Base-by-base conservation (phyloP, 2,888 invertebrate species). In the Octonoba sinensis region DNA sequence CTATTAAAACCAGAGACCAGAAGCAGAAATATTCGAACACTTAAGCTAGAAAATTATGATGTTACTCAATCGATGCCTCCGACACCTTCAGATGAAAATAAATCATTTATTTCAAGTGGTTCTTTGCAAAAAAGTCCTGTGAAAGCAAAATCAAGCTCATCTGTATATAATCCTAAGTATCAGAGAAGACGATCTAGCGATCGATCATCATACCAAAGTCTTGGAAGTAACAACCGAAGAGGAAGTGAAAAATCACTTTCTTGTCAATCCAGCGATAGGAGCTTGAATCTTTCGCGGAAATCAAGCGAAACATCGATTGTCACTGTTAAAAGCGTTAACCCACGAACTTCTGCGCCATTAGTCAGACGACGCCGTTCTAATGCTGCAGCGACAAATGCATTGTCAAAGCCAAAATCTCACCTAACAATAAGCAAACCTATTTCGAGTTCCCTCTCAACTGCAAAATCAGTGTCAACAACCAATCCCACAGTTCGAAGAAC, bases 1-100 rank as follows among this genome's bases (percentile, higher is more conserved):
- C 87, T 92, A 84, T 89, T 91, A 87, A 87, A 90, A 87, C 86
- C 90, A 84, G 83, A 89, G 83, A 88, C 90, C 20, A 88, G 87
- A 57, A 62, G 11, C 36, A 36, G 36, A 36, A 89, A 89, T 84
- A 85, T 90, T 59, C 82, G 86, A 54, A 67, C 67, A 16, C 60
- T 72, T n/a, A 87, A 83, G n/a, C 65, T 65, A 24, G 76, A 83
- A 76, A 77, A 69, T 59, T 83, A 83, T 22, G 83, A 76, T 64
- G 73, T 70, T 3, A 83, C 78, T 22, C 79, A 79, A 57, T 83
- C 83, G 1, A 72, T 79, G 79, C 79, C 83, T 22, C 75, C 83
- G n/a, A 79, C 79, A 15, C 83, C 83, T 16, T 75, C 75, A 15
- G 78, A 79, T 22, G 83, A 83, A 66, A 64, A 75, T 54, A 83